Percentiles rank a stretch among this genome's conserved stretches.
Evolutionary conservation across 2,888 invertebrate species (phyloP).

Genomic region (Drosophila flavopinicola): DNA sequence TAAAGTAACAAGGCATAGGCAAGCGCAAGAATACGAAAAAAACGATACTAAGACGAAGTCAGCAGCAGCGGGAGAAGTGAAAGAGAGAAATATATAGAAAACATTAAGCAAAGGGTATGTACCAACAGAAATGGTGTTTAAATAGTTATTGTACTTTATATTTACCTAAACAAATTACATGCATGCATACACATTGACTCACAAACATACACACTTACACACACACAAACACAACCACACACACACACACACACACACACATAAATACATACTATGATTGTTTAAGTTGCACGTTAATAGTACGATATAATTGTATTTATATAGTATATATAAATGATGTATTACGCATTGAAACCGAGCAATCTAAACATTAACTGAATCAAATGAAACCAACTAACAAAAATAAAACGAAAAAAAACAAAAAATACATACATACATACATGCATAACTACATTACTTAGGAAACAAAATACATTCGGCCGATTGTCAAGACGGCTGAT

Average conservation of each 20-base stretch:
- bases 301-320: slow-evolving; percentile 75
- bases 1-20: slow-evolving; percentile 14
- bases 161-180: slow-evolving; percentile 56
- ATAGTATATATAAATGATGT: slow-evolving; percentile 69
- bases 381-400: slow-evolving; percentile 37
- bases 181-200: slow-evolving; percentile 35
- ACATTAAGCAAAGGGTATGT: slow-evolving; percentile 36
- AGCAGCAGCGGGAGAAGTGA: slow-evolving; percentile 11
- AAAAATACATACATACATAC: slow-evolving; percentile 28
- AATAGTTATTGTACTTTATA: slow-evolving; percentile 71
- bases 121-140: slow-evolving; percentile 55
- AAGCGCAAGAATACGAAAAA: slow-evolving; percentile 17
- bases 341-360: slow-evolving; percentile 72
- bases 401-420: slow-evolving; percentile 10
- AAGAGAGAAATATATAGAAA: slow-evolving; percentile 21
- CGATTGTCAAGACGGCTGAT: slow-evolving; percentile 22
- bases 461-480: slow-evolving; percentile 36
- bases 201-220: slow-evolving; percentile 30
- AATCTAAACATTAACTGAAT: slow-evolving; percentile 48
- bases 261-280: slow-evolving; percentile 49
- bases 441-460: slow-evolving; percentile 36
- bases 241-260: slow-evolving; percentile 19
- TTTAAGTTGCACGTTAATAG: slow-evolving; percentile 74
- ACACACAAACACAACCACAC: too few relatives aligned
- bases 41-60: slow-evolving; percentile 30